Evolutionary conservation across 2,888 invertebrate genomes (phyloP).

Genomic region (Dinocampus coccinellae): DNA sequence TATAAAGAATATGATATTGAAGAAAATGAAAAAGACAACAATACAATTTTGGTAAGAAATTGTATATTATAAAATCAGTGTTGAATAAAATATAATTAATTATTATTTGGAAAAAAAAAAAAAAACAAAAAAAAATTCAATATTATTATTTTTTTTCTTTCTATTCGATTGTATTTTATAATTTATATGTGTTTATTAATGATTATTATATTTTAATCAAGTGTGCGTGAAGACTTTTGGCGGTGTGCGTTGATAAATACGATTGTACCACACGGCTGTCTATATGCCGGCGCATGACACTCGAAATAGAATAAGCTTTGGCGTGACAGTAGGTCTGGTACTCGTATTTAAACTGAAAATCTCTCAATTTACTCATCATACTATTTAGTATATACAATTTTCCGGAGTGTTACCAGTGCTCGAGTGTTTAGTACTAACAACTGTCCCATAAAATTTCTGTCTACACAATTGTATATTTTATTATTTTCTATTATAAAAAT

Average conservation of each 20-base stretch:
- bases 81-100: too few relatives aligned
- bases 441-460: background rate
- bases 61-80: background rate
- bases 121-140: too few relatives aligned
- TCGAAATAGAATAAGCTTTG: constrained; percentile 19
- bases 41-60: constrained; percentile 8
- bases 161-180: background rate
- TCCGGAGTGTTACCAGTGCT: background rate
- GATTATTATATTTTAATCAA: background rate
- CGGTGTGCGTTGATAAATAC: background rate
- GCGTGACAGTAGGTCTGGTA: constrained; percentile 1
- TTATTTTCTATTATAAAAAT: background rate
- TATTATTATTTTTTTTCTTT: background rate
- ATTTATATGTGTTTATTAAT: background rate
- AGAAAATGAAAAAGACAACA: constrained; percentile 59
- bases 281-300: constrained; percentile 4
- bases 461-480: background rate
- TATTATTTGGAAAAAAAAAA: too few relatives aligned
- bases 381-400: background rate
- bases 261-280: background rate
- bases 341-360: background rate
- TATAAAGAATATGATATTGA: constrained; percentile 61
- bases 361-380: background rate
- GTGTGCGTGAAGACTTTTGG: background rate
- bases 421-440: background rate